Conservation (phyloP, 2,797 vertebrate species). For the Meriones psammophilus region DNA sequence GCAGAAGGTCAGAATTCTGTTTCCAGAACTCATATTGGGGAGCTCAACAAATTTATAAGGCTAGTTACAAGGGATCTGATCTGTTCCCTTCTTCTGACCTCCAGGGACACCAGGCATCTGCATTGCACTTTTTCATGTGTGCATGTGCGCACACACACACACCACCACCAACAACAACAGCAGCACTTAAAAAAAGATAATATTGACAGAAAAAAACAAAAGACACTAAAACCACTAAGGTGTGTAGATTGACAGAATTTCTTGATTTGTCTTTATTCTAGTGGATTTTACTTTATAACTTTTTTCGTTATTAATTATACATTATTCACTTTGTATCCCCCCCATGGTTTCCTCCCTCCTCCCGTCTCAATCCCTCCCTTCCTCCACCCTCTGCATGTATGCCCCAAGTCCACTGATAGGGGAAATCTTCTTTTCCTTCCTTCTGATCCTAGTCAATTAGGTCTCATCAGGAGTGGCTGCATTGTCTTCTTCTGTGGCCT, state of each 20-base stretch:
- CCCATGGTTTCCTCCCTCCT: too few relatives aligned
- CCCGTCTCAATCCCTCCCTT: too few relatives aligned
- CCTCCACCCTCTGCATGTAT: too few relatives aligned
- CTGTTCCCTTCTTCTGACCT: not conserved
- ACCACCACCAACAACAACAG: not conserved
- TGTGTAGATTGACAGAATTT: conserved; percentile 19
- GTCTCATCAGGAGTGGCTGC: too few relatives aligned
- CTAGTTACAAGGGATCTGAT: too few relatives aligned
- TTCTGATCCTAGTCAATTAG: too few relatives aligned
- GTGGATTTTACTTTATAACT: not conserved
- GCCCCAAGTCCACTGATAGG: too few relatives aligned
- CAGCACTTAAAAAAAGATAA: too few relatives aligned
- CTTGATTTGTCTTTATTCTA: conserved; percentile 17
- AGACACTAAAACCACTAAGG: not conserved
- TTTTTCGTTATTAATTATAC: not conserved
- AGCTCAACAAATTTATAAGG: not conserved
- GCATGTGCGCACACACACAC: not conserved
- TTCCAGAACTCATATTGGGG: not conserved
- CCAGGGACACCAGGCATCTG: not conserved
- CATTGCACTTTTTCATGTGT: not conserved
- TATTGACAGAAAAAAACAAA: not conserved
- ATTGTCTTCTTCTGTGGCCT: too few relatives aligned
- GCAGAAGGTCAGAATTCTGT: not conserved
- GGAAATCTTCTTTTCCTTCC: too few relatives aligned
- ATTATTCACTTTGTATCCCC: too few relatives aligned